Base-by-base conservation (phyloP, 1,140 invertebrate genomes). In the Luehdorfia chinensis region DNA sequence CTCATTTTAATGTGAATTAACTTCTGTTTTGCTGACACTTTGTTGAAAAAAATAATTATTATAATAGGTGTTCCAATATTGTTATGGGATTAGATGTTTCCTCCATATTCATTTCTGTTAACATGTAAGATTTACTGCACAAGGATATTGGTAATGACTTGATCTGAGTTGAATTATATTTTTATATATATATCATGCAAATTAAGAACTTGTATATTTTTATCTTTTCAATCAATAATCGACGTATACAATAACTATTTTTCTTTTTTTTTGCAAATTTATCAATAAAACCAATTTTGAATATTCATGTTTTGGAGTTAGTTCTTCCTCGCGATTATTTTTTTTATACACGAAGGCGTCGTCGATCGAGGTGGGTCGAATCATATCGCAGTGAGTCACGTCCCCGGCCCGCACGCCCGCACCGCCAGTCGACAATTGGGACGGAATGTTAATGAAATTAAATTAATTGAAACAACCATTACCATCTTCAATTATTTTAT, bases 261-360 rank as follows among this genome's bases (percentile, higher is more conserved):
- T 75, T 76, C 78, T 68, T 70, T 75, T 72, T 70, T 78, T 80
- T 85, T 78, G 77, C 75, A 83, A 83, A 77, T 83, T 78, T 77
- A 80, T 84, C 75, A 84, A 85, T 85, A 84, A 85, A 84, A 85
- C 77, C 74, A 76, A 84, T 85, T 85, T 84, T 84, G 76, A 85
- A 84, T 75, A 78, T 79, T 71, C 54, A 67, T 53, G 39, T 59
- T 49, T 58, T 67, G 62, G 55, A 57, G 68, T 73, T 62, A 78
- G 56, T 69, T 72, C 66, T 44, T 45, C 23, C 46, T 57, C 19
- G 25, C 19, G 33, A 48, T 28, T 9, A 21, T 37, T 32, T 48
- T 27, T 31, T 28, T 43, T 33, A 32, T 18, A 28, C 52, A 23
- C 47, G 30, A 25, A 27, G 32, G 13, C 46, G 30, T 33, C 13